Conservation (phyloP, 2,888 invertebrate species). For the Brenthis daphne region DNA sequence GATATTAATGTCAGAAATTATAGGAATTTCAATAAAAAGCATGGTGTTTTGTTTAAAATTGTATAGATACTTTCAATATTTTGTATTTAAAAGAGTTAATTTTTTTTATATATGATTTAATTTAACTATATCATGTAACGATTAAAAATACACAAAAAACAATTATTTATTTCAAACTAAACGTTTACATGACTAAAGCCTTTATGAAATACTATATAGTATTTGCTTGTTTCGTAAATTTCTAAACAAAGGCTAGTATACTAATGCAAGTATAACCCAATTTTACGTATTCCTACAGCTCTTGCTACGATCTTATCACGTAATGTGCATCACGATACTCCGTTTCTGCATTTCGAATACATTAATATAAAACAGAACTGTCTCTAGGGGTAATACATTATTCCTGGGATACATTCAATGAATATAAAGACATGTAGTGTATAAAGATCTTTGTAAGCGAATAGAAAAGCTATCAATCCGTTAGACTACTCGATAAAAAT, state of each 20-base stretch:
- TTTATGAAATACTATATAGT: background rate
- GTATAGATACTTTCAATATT: no score
- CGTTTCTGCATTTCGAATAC: slow-evolving; percentile 20
- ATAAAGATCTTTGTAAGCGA: background rate
- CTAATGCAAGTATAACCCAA: slow-evolving; percentile 12
- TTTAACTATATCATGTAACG: no score
- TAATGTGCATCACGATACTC: slow-evolving; percentile 12
- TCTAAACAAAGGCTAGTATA: slow-evolving; percentile 14
- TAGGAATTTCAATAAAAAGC: no score
- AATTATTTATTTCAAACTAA: no score
- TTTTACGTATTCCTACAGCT: slow-evolving; percentile 8
- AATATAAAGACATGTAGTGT: background rate
- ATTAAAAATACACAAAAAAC: no score
- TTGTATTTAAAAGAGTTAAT: no score
- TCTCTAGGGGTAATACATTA: slow-evolving; percentile 11
- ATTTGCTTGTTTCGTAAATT: background rate
- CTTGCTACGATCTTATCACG: slow-evolving; percentile 10
- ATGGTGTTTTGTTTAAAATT: no score
- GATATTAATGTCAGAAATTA: no score
- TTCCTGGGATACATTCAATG: slow-evolving; percentile 10
- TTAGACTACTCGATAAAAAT: no score
- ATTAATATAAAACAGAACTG: slow-evolving; percentile 19
- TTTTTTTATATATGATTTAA: no score
- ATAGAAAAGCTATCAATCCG: background rate
- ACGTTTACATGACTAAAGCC: background rate